Evolutionary conservation across 2,888 invertebrate genomes (phyloP).

Genomic region (Eupithecia inturbata): DNA sequence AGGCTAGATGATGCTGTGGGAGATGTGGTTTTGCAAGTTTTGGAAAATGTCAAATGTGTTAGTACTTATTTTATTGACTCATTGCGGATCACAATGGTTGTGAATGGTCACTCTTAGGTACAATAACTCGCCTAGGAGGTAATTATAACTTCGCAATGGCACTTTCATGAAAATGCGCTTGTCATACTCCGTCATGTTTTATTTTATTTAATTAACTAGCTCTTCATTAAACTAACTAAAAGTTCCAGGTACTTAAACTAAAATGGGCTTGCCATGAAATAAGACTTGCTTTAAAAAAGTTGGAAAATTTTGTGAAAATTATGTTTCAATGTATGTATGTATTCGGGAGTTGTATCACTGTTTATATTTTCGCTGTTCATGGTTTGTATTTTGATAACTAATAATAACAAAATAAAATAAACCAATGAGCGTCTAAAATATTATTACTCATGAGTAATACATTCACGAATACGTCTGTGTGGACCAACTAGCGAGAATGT

Average conservation of each 20-base stretch:
- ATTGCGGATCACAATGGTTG: background rate
- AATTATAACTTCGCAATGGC: slow-evolving; percentile 4
- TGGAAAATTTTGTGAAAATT: background rate
- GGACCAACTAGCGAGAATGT: too few species aligned
- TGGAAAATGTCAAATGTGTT: background rate
- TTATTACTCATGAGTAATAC: too few species aligned
- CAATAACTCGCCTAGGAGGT: background rate
- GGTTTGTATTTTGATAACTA: too few species aligned
- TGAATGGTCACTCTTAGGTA: background rate
- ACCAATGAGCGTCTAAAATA: too few species aligned
- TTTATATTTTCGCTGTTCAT: too few species aligned
- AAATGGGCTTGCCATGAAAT: background rate
- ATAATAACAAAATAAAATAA: too few species aligned
- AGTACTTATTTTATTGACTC: background rate
- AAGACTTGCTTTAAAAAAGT: background rate
- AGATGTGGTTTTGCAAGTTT: background rate
- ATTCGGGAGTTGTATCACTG: too few species aligned
- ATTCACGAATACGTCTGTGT: too few species aligned
- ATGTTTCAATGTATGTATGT: too few species aligned
- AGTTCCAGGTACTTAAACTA: slow-evolving; percentile 27
- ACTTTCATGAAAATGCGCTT: slow-evolving; percentile 16
- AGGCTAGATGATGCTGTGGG: too few species aligned
- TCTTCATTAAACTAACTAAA: slow-evolving; percentile 31
- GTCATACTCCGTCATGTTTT: slow-evolving; percentile 17
- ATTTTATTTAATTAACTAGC: slow-evolving; percentile 16